Conservation (phyloP, 2,888 invertebrate genomes). For the Phrixothrix hirtus region DNA sequence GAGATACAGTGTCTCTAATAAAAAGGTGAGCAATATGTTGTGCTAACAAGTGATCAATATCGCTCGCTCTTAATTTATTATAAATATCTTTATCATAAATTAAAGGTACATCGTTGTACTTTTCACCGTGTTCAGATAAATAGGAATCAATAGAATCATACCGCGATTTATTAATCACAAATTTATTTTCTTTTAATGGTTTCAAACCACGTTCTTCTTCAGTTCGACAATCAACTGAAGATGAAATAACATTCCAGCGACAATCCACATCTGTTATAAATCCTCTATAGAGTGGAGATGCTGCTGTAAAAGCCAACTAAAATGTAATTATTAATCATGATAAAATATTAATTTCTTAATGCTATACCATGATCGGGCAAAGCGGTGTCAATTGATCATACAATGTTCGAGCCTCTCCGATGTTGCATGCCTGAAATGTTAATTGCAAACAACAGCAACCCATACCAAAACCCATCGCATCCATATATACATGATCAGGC, state of each 20-base stretch:
- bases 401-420: slow-evolving; percentile 90
- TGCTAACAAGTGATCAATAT: slow-evolving; percentile 90
- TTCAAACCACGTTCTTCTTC: slow-evolving; percentile 85
- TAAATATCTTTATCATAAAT: slow-evolving; percentile 84
- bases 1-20: slow-evolving; percentile 93
- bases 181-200: slow-evolving; percentile 73
- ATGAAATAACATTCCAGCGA: slow-evolving; percentile 96
- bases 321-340: slow-evolving; percentile 32
- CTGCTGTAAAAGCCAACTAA: slow-evolving; percentile 93
- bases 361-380: slow-evolving; percentile 91
- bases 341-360: no score
- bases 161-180: slow-evolving; percentile 88
- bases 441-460: slow-evolving; percentile 96
- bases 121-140: slow-evolving; percentile 83
- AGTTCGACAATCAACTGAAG: slow-evolving; percentile 94
- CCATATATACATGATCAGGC: slow-evolving; percentile 95
- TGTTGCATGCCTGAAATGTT: slow-evolving; percentile 96
- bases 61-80: slow-evolving; percentile 79
- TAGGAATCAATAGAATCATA: slow-evolving; percentile 99
- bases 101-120: slow-evolving; percentile 93
- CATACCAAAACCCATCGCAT: slow-evolving; percentile 99
- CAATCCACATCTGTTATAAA: slow-evolving; percentile 95
- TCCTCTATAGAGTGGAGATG: slow-evolving; percentile 93
- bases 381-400: slow-evolving; percentile 97
- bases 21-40: slow-evolving; percentile 98